phyloP scores from a whole-genome alignment of 2,113 vertebrate genomes.

The Pampusana beccarii region DNA sequence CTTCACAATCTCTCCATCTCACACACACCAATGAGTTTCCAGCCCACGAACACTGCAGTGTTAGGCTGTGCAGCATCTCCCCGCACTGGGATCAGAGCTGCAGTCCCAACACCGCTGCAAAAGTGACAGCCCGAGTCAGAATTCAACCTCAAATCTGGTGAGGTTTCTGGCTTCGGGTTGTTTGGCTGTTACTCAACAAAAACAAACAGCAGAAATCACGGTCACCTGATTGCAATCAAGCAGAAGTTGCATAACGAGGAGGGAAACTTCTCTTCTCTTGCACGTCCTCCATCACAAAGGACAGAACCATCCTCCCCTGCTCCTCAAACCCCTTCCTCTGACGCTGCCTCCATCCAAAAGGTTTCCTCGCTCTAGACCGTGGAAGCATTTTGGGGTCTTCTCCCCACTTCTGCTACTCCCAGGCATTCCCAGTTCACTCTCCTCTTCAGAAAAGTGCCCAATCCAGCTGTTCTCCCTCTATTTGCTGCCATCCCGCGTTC shows the following conservation, averaged over 20 bases:
- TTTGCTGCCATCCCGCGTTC: accelerated
- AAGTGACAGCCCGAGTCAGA: accelerated
- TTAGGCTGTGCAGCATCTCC: not conserved
- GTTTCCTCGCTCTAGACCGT: accelerated
- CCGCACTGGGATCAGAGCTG: accelerated
- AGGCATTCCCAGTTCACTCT: accelerated
- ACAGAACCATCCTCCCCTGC: not conserved
- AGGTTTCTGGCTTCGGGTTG: not conserved
- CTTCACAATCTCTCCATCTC: not conserved
- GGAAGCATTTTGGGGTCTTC: not conserved
- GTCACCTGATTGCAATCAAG: not conserved
- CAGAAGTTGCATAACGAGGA: not conserved
- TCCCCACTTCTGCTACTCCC: accelerated
- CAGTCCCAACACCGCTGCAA: not conserved
- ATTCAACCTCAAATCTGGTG: not conserved
- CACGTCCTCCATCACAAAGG: not conserved
- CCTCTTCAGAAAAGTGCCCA: accelerated
- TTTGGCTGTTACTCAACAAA: not conserved
- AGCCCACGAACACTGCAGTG: accelerated
- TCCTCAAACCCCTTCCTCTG: not conserved
- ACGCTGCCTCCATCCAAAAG: not conserved
- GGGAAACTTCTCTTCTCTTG: not conserved
- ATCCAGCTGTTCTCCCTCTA: not conserved
- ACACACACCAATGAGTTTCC: not conserved
- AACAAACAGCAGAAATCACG: not conserved